These are phyloP conservation scores for Leuctra nigra DNA, from an alignment of 2,888 invertebrate species.

Conservation along the genomic window DNA sequence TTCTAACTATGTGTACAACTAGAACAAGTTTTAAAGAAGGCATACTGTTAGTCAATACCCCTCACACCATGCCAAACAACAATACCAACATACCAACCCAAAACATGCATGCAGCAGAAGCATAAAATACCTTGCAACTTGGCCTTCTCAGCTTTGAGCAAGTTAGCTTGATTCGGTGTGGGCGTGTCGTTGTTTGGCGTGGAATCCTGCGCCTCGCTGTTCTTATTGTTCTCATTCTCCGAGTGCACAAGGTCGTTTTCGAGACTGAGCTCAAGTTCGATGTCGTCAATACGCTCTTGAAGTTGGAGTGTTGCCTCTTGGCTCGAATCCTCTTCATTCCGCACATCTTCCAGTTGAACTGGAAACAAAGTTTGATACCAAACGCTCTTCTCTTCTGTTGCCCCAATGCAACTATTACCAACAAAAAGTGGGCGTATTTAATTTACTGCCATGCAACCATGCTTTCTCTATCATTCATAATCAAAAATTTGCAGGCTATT, in stretches of 20 bases:
- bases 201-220: not conserved
- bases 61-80: not conserved
- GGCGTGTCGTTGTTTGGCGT: not conserved
- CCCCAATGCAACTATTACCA: no score
- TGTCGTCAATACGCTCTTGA: constrained; percentile 22
- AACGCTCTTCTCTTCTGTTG: no score
- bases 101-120: not conserved
- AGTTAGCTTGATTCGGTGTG: constrained; percentile 1
- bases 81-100: not conserved
- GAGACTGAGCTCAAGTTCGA: constrained; percentile 21
- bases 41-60: no score
- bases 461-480: no score
- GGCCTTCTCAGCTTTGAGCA: constrained; percentile 19
- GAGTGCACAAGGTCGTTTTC: constrained; percentile 20
- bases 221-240: constrained; percentile 10
- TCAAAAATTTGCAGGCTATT: no score
- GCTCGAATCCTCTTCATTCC: constrained; percentile 19
- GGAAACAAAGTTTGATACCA: constrained; percentile 23
- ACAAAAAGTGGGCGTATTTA: no score
- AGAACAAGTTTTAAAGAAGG: no score
- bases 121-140: constrained; percentile 21
- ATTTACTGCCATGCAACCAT: no score
- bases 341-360: constrained; percentile 35
- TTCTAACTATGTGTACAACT: no score
- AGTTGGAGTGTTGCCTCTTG: constrained; percentile 17